A percentile compares a stretch with the other conserved stretches of the same genome.
These are phyloP conservation scores for Marmota flaviventris DNA, from an alignment of 2,113 vertebrate species.

Conservation along the genomic window DNA sequence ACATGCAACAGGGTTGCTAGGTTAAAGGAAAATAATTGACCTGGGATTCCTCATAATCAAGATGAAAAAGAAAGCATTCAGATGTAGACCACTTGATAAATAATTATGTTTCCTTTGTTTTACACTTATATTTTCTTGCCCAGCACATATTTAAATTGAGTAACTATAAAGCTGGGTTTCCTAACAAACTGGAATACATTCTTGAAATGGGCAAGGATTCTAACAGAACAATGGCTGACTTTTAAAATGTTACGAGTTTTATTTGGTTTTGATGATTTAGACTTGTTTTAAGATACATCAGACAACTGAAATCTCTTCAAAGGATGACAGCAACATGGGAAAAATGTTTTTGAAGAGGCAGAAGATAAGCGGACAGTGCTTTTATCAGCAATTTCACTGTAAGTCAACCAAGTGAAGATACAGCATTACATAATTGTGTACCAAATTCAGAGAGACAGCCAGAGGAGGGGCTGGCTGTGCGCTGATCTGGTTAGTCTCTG, in stretches of 20 bases:
- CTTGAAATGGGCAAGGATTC: background rate
- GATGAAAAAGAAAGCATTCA: background rate
- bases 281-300: slow-evolving; percentile 21
- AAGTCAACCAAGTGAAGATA: background rate
- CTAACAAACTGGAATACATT: background rate
- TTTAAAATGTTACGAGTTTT: background rate
- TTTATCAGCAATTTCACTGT: background rate
- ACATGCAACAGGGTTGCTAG: background rate
- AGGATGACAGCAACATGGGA: background rate
- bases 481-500: background rate
- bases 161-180: background rate
- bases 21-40: background rate
- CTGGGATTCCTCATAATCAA: background rate
- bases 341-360: slow-evolving; percentile 25
- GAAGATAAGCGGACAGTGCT: background rate
- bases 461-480: background rate
- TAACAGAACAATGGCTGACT: background rate
- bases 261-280: background rate
- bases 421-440: background rate
- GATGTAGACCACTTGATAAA: background rate
- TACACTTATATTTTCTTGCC: background rate
- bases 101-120: background rate
- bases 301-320: background rate
- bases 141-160: slow-evolving; percentile 32
- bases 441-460: background rate